A percentile compares a stretch with the other conserved stretches of the same genome.
Conservation (phyloP, 2,888 invertebrate genomes). For the Tortricodes alternella region DNA sequence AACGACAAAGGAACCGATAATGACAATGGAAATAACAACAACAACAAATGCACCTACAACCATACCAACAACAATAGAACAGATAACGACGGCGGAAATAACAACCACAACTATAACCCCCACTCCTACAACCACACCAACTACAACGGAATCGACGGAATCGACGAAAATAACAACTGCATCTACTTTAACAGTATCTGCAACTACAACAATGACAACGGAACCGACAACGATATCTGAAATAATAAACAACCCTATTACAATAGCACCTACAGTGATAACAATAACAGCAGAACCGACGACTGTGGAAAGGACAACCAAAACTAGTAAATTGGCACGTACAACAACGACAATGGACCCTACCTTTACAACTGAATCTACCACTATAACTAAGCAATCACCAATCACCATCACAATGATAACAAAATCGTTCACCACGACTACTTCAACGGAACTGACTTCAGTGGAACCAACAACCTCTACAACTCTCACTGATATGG, state of each 20-base stretch:
- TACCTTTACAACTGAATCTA: background rate
- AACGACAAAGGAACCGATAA: too few species aligned
- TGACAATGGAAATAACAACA: too few species aligned
- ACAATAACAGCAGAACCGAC: background rate
- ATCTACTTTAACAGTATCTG: background rate
- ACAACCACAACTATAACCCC: background rate
- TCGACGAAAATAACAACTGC: background rate
- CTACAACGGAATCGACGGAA: background rate
- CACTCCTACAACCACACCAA: background rate
- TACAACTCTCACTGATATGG: background rate
- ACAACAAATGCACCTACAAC: background rate
- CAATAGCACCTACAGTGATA: background rate
- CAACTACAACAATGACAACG: background rate
- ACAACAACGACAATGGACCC: background rate
- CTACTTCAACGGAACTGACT: too few species aligned
- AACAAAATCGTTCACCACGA: too few species aligned
- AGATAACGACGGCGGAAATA: background rate
- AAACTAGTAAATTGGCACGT: too few species aligned
- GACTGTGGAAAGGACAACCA: too few species aligned
- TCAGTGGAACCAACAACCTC: background rate
- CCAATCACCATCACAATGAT: too few species aligned
- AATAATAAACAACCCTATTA: too few species aligned
- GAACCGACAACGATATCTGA: background rate
- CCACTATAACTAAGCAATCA: too few species aligned
- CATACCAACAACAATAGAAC: background rate